Evolutionary conservation across 1,140 invertebrate species (phyloP), one percentile per base, ranked within the genome.

Genomic region (Trissolcus basalis): DNA sequence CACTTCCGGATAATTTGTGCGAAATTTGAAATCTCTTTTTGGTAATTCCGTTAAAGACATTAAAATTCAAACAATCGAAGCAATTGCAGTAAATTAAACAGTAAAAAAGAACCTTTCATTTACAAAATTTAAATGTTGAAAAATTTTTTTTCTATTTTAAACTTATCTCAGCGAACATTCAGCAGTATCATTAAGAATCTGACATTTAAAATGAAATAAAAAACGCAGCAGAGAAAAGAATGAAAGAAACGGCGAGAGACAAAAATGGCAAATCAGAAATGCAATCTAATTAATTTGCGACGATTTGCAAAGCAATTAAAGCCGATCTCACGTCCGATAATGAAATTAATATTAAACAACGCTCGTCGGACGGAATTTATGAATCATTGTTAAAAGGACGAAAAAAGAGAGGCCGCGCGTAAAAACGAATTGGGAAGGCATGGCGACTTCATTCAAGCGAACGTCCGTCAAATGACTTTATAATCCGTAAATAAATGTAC

Each of bases 401-500:
- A 8, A 12, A 59, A 68, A 68, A 68, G n/a, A 7, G 35, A 39
- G 12, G 11, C 35, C 8, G 11, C 1, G 19, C 12, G 4, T 0
- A n/a, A n/a, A 69, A 70, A 70, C 60, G 59, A 11, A 3, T 41
- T 13, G 41, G 12, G 15, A 54, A 60, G 55, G 51, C 43, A 48
- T 4, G 44, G 48, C 54, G 54, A 54, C 27, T 55, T 63, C 35
- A 27, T 61, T 35, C 67, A 55, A 61, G 27, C 51, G 36, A 50
- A 70, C 56, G 35, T 61, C 55, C 51, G 10, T 58, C 45, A 63
- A 71, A 71, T 64, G 68, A 71, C 68, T 71, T 71, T 71, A 71
- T 71, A 63, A 71, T 71, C 59, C 68, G 53, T 32, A 59, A 58
- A 71, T 71, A 53, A 71, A 71, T 58, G 59, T 71, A 64, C 60